A percentile compares a stretch with the other conserved stretches of the same genome.
Evolutionary conservation across 2,888 invertebrate species (phyloP).

Genomic region (Apoderus coryli): DNA sequence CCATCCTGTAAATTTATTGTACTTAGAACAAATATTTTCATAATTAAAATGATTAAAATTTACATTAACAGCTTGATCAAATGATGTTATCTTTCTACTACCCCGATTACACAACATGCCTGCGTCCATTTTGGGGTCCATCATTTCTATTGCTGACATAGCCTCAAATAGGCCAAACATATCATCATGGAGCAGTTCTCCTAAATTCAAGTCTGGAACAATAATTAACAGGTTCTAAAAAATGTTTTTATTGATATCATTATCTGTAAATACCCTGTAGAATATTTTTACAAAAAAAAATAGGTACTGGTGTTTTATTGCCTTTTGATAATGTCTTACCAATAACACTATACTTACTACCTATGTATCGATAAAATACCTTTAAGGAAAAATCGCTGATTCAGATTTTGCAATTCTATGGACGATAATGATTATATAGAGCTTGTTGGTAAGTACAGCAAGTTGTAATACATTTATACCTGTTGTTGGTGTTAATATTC

Average conservation of each 20-base stretch:
- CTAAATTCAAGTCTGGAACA: constrained; percentile 56
- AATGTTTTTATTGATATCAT: neutral
- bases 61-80: constrained; percentile 75
- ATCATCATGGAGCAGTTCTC: constrained; percentile 85
- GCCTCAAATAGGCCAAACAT: constrained; percentile 90
- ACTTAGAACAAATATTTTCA: no score
- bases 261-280: neutral
- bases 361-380: no score
- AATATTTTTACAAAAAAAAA: neutral
- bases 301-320: no score
- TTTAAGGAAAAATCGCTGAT: no score
- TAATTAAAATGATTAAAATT: no score
- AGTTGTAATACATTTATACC: no score
- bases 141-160: constrained; percentile 99
- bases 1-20: constrained; percentile 44
- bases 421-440: no score
- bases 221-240: constrained; percentile 1
- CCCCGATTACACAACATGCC: constrained; percentile 92
- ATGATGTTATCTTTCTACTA: constrained; percentile 68
- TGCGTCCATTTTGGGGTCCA: constrained; percentile 99
- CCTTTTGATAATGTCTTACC: no score
- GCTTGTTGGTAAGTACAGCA: no score
- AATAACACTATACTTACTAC: no score
- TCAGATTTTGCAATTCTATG: no score
- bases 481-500: no score